Conservation (phyloP, 2,888 invertebrate species). For the Diarsia rubi region DNA sequence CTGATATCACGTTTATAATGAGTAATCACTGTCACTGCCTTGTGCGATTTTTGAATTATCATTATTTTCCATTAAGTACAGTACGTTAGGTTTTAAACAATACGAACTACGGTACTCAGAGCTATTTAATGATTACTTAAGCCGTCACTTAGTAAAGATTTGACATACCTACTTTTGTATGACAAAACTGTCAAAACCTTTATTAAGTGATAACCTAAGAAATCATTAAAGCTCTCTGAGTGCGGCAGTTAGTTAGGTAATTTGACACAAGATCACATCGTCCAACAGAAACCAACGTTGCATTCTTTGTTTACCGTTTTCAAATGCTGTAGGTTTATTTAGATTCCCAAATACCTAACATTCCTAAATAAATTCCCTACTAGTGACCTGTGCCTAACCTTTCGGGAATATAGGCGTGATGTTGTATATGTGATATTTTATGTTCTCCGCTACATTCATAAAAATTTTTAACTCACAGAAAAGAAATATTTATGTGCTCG, state of each 20-base stretch:
- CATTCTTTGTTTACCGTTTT: background rate
- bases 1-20: conserved; percentile 23
- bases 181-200: no score
- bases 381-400: no score
- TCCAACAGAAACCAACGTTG: background rate
- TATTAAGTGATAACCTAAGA: no score
- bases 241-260: no score
- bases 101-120: no score
- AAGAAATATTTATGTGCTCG: conserved; percentile 5
- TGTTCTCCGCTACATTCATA: background rate
- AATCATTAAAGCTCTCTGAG: no score
- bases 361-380: no score
- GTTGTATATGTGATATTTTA: no score
- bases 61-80: background rate
- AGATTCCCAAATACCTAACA: background rate
- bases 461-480: conserved; percentile 7
- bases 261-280: background rate
- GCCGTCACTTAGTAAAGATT: no score
- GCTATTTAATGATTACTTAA: no score
- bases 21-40: conserved; percentile 15
- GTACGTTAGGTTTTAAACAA: background rate
- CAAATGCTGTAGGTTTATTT: background rate
- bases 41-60: conserved; percentile 1
- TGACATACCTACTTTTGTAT: no score
- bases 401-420: no score